Conservation (phyloP, 2,888 invertebrate species). For the Lithophane semibrunnea region DNA sequence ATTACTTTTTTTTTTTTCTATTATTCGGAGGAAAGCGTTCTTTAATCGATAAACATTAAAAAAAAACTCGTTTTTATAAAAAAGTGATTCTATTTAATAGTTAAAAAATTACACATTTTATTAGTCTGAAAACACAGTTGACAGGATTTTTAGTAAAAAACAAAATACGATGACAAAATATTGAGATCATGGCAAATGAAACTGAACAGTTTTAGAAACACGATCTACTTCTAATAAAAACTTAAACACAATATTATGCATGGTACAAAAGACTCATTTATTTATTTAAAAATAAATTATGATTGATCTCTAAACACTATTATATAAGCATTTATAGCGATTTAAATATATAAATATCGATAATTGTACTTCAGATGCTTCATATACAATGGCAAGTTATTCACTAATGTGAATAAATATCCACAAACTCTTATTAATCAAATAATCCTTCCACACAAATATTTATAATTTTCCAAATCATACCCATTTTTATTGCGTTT, state of each 20-base stretch:
- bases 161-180: conserved; percentile 55
- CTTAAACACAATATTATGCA: conserved; percentile 46
- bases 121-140: conserved; percentile 37
- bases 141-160: conserved; percentile 49
- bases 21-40: neutral
- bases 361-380: conserved; percentile 83
- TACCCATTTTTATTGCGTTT: conserved; percentile 20
- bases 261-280: conserved; percentile 56
- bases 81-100: conserved; percentile 54
- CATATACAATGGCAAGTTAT: conserved; percentile 70
- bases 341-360: conserved; percentile 59
- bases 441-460: conserved; percentile 45
- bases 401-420: conserved; percentile 67
- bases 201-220: conserved; percentile 57
- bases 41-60: neutral
- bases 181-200: conserved; percentile 68
- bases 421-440: conserved; percentile 57
- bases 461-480: conserved; percentile 39
- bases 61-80: neutral
- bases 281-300: conserved; percentile 56
- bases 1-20: too few relatives aligned
- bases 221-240: conserved; percentile 44
- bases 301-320: conserved; percentile 41
- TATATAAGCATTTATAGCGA: conserved; percentile 56
- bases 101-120: conserved; percentile 52